These are phyloP conservation scores for Zaprionus africanus DNA, from an alignment of 1,140 invertebrate genomes.

Conservation along the genomic window DNA sequence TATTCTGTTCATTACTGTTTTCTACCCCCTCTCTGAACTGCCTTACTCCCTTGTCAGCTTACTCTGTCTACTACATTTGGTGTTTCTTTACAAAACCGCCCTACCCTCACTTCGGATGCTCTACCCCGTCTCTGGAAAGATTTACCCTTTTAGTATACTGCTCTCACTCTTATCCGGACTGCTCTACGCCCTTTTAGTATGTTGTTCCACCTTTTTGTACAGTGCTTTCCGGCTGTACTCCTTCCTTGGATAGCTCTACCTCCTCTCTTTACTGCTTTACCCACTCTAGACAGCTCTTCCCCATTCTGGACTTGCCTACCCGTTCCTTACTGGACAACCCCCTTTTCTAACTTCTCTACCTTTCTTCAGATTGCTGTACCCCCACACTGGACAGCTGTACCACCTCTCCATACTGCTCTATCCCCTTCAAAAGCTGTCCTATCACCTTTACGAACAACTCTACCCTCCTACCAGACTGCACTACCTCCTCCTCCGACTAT, in stretches of 20 bases:
- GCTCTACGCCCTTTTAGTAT: background rate
- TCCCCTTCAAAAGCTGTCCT: background rate
- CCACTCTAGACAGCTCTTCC: background rate
- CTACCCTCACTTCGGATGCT: background rate
- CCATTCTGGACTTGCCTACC: background rate
- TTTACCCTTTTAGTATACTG: background rate
- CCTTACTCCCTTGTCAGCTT: background rate
- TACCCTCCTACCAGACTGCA: background rate
- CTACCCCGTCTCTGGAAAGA: background rate
- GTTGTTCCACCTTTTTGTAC: background rate
- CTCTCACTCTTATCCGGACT: too few species aligned
- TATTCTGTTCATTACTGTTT: too few species aligned
- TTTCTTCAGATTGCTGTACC: background rate
- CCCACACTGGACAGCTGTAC: background rate
- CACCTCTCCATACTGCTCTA: background rate
- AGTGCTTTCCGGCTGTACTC: background rate
- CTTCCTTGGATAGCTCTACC: background rate
- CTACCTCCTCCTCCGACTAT: background rate
- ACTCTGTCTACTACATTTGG: too few species aligned
- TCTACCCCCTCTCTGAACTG: background rate
- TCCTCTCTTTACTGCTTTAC: background rate
- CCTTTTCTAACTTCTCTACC: background rate
- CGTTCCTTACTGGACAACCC: background rate
- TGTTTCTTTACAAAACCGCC: background rate
- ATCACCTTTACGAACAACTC: background rate